phyloP scores from a whole-genome alignment of 2,113 vertebrate species.

The Proteles cristata region DNA sequence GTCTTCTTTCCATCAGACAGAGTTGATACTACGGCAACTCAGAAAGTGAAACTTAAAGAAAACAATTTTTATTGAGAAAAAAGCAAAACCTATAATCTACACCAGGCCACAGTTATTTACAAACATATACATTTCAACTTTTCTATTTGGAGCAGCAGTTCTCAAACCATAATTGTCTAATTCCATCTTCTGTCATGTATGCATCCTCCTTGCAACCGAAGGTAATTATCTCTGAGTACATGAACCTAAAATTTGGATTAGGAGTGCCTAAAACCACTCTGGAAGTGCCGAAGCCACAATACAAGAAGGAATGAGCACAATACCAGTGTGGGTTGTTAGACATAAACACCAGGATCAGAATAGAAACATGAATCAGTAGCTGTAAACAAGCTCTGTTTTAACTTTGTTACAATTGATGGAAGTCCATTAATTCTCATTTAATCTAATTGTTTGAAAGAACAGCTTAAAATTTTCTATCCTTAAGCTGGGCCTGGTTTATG shows the following conservation, averaged over 20 bases:
- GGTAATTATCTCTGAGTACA: slow-evolving; percentile 62
- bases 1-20: slow-evolving; percentile 20
- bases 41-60: slow-evolving; percentile 43
- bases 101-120: slow-evolving; percentile 37
- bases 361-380: slow-evolving; percentile 37
- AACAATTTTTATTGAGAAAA: background rate
- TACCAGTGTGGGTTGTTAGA: slow-evolving; percentile 8
- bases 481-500: background rate
- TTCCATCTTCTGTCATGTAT: slow-evolving; percentile 52
- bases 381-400: background rate
- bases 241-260: slow-evolving; percentile 56
- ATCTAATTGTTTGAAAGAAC: background rate
- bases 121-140: slow-evolving; percentile 49
- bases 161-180: slow-evolving; percentile 71
- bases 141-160: slow-evolving; percentile 64
- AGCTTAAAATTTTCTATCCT: slow-evolving; percentile 14
- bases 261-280: slow-evolving; percentile 37
- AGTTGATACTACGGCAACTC: background rate
- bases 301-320: slow-evolving; percentile 20
- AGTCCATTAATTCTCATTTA: background rate
- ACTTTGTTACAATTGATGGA: slow-evolving; percentile 5
- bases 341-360: slow-evolving; percentile 39
- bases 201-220: slow-evolving; percentile 68
- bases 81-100: background rate
- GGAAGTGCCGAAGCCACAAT: slow-evolving; percentile 70